Conservation (phyloP, 2,113 vertebrate species). For the Cyanistes caeruleus region DNA sequence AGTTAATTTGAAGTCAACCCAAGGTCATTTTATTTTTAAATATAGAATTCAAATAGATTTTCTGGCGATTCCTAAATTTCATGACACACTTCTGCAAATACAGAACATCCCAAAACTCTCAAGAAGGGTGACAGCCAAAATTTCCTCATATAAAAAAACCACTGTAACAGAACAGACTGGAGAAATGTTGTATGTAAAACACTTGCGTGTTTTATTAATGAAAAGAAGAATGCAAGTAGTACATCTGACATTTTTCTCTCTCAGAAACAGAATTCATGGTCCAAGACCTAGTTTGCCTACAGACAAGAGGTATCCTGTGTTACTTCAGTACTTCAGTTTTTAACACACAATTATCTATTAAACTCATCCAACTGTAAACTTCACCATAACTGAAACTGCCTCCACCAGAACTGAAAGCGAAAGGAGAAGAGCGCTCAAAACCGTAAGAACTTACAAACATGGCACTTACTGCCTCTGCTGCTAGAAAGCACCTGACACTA, state of each 20-base stretch:
- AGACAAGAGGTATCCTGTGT: constrained; percentile 8
- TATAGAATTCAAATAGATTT: constrained; percentile 1
- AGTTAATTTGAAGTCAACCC: constrained; percentile 38
- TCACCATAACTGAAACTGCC: neutral
- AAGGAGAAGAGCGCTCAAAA: neutral
- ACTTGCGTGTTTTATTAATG: neutral
- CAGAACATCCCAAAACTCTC: neutral
- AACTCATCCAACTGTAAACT: neutral
- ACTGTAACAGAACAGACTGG: neutral
- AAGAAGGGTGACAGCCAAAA: neutral
- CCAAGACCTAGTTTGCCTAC: neutral
- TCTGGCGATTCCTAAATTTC: neutral
- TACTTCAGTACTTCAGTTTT: neutral
- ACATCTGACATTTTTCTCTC: neutral
- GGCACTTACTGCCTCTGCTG: neutral
- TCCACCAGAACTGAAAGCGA: neutral
- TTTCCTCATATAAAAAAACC: neutral
- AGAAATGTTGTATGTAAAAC: neutral
- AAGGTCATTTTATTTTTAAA: constrained; percentile 12
- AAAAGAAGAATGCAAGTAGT: neutral
- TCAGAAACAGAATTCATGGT: neutral
- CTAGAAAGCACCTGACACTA: neutral
- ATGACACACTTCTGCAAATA: neutral
- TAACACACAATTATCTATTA: neutral
- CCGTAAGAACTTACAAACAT: rapidly evolving